Conservation (phyloP, 2,888 invertebrate species). For the Saturnia pavonia region DNA sequence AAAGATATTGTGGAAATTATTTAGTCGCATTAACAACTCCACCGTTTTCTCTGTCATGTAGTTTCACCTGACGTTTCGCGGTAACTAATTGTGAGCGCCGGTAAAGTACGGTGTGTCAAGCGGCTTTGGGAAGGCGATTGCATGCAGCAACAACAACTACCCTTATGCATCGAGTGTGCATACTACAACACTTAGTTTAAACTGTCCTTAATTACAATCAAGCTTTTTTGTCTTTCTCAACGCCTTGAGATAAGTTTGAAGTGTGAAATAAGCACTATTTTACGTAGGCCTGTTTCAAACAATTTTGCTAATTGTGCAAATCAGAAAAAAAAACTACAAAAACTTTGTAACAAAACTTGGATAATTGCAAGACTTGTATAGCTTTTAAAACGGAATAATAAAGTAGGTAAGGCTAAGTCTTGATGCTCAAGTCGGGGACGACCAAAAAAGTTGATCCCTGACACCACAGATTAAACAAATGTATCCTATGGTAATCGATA, state of each 20-base stretch:
- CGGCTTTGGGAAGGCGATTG: conserved; percentile 77
- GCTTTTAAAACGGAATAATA: no score
- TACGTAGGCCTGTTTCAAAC: neutral
- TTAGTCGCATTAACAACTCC: conserved; percentile 23
- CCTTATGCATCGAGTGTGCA: conserved; percentile 56
- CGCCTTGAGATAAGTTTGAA: neutral
- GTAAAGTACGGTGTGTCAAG: conserved; percentile 81
- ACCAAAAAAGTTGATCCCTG: no score
- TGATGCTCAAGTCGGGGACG: no score
- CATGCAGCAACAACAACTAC: conserved; percentile 68
- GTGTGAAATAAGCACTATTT: neutral
- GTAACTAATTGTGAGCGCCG: conserved; percentile 82
- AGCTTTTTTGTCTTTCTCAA: neutral
- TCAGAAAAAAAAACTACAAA: no score
- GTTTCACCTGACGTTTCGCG: conserved; percentile 79
- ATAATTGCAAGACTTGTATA: no score
- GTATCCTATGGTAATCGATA: no score
- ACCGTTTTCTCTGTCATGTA: conserved; percentile 34
- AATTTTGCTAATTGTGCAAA: neutral
- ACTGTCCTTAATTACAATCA: neutral
- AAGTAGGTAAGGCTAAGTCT: no score
- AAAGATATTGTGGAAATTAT: neutral
- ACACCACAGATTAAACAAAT: no score
- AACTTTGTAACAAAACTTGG: no score
- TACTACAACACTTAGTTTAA: conserved; percentile 35